Conservation (phyloP, 2,888 invertebrate species). For the Allophyes oxyacanthae region DNA sequence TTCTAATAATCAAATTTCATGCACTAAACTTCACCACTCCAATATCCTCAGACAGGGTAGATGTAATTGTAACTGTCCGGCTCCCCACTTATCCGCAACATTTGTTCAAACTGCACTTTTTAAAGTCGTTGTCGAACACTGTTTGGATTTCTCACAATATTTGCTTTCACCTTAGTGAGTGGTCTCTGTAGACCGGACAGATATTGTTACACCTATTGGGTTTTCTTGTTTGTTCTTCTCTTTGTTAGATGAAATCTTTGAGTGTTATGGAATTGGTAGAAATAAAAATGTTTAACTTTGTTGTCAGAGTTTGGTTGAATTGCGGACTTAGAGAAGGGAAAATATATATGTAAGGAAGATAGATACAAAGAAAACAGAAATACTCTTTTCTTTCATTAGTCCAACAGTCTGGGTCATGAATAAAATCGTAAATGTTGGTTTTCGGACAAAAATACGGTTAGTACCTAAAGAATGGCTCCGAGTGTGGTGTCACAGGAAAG, state of each 20-base stretch:
- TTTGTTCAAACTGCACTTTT: slow-evolving; percentile 55
- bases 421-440: too few species aligned
- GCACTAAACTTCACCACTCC: slow-evolving; percentile 2
- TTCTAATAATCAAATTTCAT: slow-evolving; percentile 13
- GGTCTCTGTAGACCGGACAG: slow-evolving; percentile 56
- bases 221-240: slow-evolving; percentile 48
- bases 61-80: slow-evolving; percentile 45
- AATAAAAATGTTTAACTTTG: slow-evolving; percentile 47
- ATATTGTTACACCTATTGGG: slow-evolving; percentile 61
- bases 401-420: too few species aligned
- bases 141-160: slow-evolving; percentile 55
- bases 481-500: too few species aligned
- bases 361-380: too few species aligned
- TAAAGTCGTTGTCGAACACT: slow-evolving; percentile 52
- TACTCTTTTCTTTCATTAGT: too few species aligned
- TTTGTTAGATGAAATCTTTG: slow-evolving; percentile 48
- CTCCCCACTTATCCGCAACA: slow-evolving; percentile 30
- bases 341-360: neutral
- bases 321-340: slow-evolving; percentile 4
- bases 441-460: too few species aligned
- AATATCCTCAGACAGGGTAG: slow-evolving; percentile 31
- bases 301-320: slow-evolving; percentile 24
- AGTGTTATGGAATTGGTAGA: slow-evolving; percentile 28
- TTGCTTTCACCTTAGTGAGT: slow-evolving; percentile 60
- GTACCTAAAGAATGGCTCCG: too few species aligned